Evolutionary conservation across 2,113 vertebrate species (phyloP), one percentile per base, ranked within the genome.

Genomic region (Melanostigma gelatinosum): DNA sequence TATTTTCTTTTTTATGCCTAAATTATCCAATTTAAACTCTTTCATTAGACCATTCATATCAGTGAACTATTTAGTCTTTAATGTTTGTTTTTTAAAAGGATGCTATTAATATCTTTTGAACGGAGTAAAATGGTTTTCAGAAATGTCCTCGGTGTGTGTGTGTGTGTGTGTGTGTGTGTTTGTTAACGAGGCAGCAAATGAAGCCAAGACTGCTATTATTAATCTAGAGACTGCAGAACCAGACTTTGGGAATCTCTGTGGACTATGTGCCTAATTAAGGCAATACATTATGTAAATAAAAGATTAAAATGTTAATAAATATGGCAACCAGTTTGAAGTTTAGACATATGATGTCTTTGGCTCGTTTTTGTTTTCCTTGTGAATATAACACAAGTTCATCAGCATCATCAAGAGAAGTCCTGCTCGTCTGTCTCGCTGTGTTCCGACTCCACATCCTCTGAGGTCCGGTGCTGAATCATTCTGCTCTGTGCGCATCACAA

Each of bases 201-300:
- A 64, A 61, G 66, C 76, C 52, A 76, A 55, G 10, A 78, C 62
- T 48, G 57, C 70, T 77, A 55, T 67, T 83, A 61, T 64, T 77
- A 71, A 71, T 83, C 12, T n/a, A 20, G 24, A 62, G 36, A 66
- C 6, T 58, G 38, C 24, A 48, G 48, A 74, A 42, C n/a, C 22
- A 82, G 55, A 58, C 50, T 38, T 20, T 64, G 29, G 44, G 24
- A 32, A 77, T 83, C 48, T 77, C 36, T 75, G 27, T 76, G 20
- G 54, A 78, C 20, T 71, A 5, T 73, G 38, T 67, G 24, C 24
- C 13, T 80, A 70, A 84, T 77, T 81, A 77, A 6, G 8, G 13
- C 12, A 64, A 62, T 79, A 29, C 36, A 34, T 72, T 79, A 80
- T 77, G 55, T 65, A 82, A 79, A 73, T 72, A 80, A 72, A 77